These are phyloP conservation scores for Catharus fuscescens DNA, from an alignment of 2,113 vertebrate genomes.

Conservation along the genomic window DNA sequence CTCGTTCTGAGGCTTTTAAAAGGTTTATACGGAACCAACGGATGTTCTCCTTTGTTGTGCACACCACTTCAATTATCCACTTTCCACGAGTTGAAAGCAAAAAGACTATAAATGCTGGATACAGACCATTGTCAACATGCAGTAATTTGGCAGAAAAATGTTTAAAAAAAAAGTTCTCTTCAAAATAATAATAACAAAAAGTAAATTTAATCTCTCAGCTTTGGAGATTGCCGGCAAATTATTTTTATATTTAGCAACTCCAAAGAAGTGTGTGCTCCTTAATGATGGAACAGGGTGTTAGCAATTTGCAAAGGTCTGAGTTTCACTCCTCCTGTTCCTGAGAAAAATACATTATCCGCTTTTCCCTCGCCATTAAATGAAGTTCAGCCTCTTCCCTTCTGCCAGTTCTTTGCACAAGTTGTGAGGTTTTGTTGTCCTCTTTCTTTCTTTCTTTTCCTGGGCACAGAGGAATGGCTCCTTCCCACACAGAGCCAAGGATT, in stretches of 20 bases:
- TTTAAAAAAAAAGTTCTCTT: background rate
- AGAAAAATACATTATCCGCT: background rate
- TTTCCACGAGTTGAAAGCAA: slow-evolving; percentile 8
- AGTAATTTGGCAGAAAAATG: slow-evolving; percentile 10
- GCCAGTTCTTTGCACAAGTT: background rate
- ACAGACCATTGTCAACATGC: background rate
- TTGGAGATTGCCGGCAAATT: background rate
- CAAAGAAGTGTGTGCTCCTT: background rate
- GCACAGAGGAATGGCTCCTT: fast-evolving
- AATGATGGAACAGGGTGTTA: background rate
- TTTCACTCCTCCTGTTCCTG: background rate
- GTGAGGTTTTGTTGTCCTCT: fast-evolving
- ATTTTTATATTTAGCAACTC: background rate
- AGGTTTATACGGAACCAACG: slow-evolving; percentile 45
- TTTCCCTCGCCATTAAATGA: background rate
- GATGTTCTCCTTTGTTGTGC: slow-evolving; percentile 52
- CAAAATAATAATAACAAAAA: background rate
- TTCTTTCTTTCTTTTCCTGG: background rate
- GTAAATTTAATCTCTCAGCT: background rate
- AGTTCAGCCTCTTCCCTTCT: background rate
- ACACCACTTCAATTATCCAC: slow-evolving; percentile 51
- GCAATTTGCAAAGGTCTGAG: background rate
- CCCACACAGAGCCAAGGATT: fast-evolving
- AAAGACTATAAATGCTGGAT: background rate
- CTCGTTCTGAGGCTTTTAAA: slow-evolving; percentile 47